Base-by-base conservation (phyloP, 2,888 invertebrate genomes). In the Palloptera scutellata region DNA sequence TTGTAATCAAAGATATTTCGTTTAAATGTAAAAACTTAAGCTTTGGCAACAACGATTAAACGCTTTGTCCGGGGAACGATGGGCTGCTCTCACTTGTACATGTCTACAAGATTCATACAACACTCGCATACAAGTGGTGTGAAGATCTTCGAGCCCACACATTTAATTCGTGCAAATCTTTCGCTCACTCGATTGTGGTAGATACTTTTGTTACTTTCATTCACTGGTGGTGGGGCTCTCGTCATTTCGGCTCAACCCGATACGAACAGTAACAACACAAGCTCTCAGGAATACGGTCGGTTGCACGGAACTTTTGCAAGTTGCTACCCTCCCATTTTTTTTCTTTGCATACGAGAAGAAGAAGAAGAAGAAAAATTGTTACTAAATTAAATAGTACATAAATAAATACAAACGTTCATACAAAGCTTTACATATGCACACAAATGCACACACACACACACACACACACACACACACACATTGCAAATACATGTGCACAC, bases 201-300 rank as follows among this genome's bases (percentile, higher is more conserved):
- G 55, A 17, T 40, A 41, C 15, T 5, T 51, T 11, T 40, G 15
- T 52, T 17, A 54, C 15, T 43, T 61, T 41, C n/a, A n/a, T 9
- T 15, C 48, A 51, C 19, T 15, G 30, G 43, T 41, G 40, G 19
- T n/a, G 43, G 43, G 55, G 45, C 30, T 63, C 55, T 20, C 54
- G 10, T 55, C 30, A 55, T 4, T 55, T 40, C 15, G n/a, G 55
- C 45, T 53, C 59, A 51, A 30, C 11, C 41, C 15, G 52, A 12
- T 13, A 48, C 60, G 53, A 11, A 41, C 61, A 72, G 70, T 71
- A 67, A 69, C 62, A 71, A 68, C 64, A 59, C 53, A 72, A 70
- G 67, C 68, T 69, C 67, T 71, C 63, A 64, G 70, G 64, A 64
- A 68, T 63, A 67, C 70, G 70, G 70, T 70, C 69, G 72, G 54